Evolutionary conservation across 2,888 invertebrate species (phyloP), one percentile per base, ranked within the genome.

Genomic region (Drosophila mayaguana): DNA sequence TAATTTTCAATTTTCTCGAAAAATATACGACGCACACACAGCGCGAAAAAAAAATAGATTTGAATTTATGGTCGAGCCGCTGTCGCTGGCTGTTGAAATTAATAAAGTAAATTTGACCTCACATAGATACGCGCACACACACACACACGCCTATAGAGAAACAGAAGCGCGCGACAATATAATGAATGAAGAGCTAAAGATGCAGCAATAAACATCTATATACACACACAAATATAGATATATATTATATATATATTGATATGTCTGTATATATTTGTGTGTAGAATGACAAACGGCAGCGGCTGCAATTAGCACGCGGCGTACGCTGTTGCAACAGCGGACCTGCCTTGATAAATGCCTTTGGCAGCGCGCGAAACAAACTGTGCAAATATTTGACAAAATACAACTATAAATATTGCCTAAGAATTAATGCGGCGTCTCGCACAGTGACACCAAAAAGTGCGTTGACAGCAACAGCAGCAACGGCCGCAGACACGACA

Each of bases 71-170:
- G 84, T 75, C 74, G 72, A 54, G 81, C 74, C 70, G 63, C 74
- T 69, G 80, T 50, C 68, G 50, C 65, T 68, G 81, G 77, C 70
- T 63, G 75, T 71, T 78, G 83, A 88, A 89, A 89, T 90, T 88
- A 89, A 89, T 89, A 86, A 88, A 90, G 88, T 89, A 89, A 88
- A 89, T 83, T 89, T 89, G 90, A 89, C 89, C 88, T 89, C 90
- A 88, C 88, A 74, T 48, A 62, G 66, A 75, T 55, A 72, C 61
- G 67, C 18, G 70, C 59, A 61, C 5, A 59, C 18, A 55, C 38
- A 56, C n/a, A 51, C 18, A 43, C 11, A 56, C 16, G 51, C 7
- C 28, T 14, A 53, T 6, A 18, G 7, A 42, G 34, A 22, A 40
- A 48, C 20, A 53, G 5, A 38, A 76, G 54, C 63, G 79, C 73